Conservation (phyloP, 1,140 invertebrate genomes). For the Penaeus japonicus region DNA sequence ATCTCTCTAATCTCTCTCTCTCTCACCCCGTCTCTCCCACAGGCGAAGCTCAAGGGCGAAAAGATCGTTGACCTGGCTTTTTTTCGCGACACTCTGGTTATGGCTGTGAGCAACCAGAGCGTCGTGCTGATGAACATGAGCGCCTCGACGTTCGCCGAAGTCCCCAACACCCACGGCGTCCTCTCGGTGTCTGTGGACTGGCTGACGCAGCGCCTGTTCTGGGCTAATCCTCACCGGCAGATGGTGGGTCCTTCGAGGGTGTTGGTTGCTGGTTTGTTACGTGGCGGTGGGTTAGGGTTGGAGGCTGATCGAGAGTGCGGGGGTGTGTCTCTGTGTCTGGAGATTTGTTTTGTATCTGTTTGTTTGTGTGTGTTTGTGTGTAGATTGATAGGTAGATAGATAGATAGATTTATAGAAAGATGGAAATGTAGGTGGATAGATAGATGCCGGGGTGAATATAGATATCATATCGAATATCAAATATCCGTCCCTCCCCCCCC, state of each 20-base stretch:
- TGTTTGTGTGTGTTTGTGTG: too few relatives aligned
- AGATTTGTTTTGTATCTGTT: too few relatives aligned
- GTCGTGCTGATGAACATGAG: slow-evolving; percentile 77
- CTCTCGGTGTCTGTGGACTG: slow-evolving; percentile 85
- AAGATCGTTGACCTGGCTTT: slow-evolving; percentile 74
- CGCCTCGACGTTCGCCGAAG: slow-evolving; percentile 67
- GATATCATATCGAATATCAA: too few relatives aligned
- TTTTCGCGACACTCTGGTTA: slow-evolving; percentile 75
- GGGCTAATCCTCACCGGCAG: slow-evolving; percentile 85
- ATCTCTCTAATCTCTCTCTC: too few relatives aligned
- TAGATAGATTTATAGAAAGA: too few relatives aligned
- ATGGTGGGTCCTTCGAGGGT: slow-evolving; percentile 60
- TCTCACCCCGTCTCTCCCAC: background rate
- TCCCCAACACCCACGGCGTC: slow-evolving; percentile 75
- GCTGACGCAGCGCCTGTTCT: slow-evolving; percentile 87
- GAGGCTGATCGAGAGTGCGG: too few relatives aligned
- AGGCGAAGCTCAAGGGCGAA: slow-evolving; percentile 31
- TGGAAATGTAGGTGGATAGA: too few relatives aligned
- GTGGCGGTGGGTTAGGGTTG: too few relatives aligned
- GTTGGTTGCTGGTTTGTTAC: background rate
- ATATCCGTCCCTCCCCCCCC: too few relatives aligned
- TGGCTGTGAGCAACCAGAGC: slow-evolving; percentile 78
- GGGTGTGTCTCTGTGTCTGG: too few relatives aligned
- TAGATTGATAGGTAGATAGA: too few relatives aligned
- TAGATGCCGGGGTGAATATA: too few relatives aligned